Evolutionary conservation across 2,888 invertebrate species (phyloP).

Genomic region (Chesias legatella): DNA sequence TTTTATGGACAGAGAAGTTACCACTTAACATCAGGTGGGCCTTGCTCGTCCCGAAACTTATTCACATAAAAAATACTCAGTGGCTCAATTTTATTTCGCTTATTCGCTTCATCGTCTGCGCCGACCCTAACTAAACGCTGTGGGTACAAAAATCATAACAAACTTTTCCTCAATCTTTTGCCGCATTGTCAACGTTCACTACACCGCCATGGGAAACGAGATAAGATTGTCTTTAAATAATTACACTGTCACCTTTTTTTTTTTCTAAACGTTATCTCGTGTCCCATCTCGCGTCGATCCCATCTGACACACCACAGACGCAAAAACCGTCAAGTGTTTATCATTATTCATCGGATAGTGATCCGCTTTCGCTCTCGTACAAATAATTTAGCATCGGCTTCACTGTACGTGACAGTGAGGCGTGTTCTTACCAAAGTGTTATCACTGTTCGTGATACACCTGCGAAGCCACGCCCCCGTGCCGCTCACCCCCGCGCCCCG

Average conservation of each 20-base stretch:
- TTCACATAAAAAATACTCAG: no score
- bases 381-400: slow-evolving; percentile 58
- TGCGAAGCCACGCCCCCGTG: slow-evolving; percentile 60
- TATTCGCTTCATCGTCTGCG: no score
- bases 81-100: no score
- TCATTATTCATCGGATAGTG: slow-evolving; percentile 33
- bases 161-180: slow-evolving; percentile 22
- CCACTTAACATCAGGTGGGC: no score
- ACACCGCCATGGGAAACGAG: slow-evolving; percentile 20
- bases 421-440: slow-evolving; percentile 68
- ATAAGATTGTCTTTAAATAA: slow-evolving; percentile 35
- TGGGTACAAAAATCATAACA: neutral
- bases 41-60: no score
- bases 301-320: slow-evolving; percentile 30
- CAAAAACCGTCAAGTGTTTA: slow-evolving; percentile 29
- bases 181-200: slow-evolving; percentile 30
- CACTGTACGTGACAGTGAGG: slow-evolving; percentile 66
- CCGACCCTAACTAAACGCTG: neutral
- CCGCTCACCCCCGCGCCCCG: slow-evolving; percentile 40
- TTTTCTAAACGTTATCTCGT: slow-evolving; percentile 45
- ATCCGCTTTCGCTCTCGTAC: slow-evolving; percentile 51
- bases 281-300: slow-evolving; percentile 41
- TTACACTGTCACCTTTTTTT: slow-evolving; percentile 55
- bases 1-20: no score
- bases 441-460: slow-evolving; percentile 73